Conservation (phyloP, 2,888 invertebrate genomes). For the Hetaerina titia region DNA sequence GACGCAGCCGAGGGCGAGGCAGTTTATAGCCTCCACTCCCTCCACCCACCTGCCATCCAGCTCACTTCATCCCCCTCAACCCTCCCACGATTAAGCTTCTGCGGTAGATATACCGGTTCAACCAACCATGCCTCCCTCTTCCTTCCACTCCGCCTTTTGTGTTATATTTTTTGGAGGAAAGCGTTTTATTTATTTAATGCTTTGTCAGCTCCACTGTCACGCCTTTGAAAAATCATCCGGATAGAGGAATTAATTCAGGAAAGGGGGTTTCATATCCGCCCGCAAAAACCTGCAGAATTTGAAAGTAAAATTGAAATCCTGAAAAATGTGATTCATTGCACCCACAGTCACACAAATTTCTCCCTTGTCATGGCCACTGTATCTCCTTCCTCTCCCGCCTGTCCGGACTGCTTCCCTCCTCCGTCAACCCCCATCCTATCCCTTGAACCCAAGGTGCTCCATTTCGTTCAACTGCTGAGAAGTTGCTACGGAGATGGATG, state of each 20-base stretch:
- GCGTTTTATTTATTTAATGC: slow-evolving; percentile 5
- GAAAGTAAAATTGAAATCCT: slow-evolving; percentile 39
- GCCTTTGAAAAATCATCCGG: slow-evolving; percentile 39
- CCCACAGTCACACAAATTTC: slow-evolving; percentile 21
- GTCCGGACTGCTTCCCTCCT: background rate
- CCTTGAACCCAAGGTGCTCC: background rate
- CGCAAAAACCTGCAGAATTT: slow-evolving; percentile 31
- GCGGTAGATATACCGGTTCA: background rate
- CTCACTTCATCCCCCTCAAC: background rate
- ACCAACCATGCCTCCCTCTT: background rate
- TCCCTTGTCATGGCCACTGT: slow-evolving; percentile 8
- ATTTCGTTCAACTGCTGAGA: background rate
- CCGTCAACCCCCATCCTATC: background rate
- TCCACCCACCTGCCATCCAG: background rate
- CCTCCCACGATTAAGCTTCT: background rate
- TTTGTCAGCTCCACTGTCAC: slow-evolving; percentile 29
- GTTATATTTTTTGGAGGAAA: background rate
- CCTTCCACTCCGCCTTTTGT: background rate
- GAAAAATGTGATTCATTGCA: slow-evolving; percentile 26
- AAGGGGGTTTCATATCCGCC: slow-evolving; percentile 1
- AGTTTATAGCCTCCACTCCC: background rate
- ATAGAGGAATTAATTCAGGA: slow-evolving; percentile 33
- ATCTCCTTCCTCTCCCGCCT: background rate
- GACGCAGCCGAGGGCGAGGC: background rate
- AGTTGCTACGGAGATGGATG: background rate